These are phyloP conservation scores for Protobothrops mucrosquamatus DNA, from an alignment of 2,113 vertebrate genomes.

Conservation along the genomic window DNA sequence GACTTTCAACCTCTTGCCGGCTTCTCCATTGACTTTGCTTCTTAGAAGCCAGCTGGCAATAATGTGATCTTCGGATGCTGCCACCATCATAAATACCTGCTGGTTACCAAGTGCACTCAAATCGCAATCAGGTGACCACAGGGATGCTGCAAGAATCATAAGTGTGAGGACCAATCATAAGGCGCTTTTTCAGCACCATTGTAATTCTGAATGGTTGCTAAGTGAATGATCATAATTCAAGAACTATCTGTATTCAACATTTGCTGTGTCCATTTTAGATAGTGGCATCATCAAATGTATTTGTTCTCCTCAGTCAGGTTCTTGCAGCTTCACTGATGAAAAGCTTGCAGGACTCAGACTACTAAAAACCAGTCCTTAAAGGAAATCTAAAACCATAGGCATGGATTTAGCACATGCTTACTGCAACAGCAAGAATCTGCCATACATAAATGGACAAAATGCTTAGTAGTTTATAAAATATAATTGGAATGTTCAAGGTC, in stretches of 20 bases:
- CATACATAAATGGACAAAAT: background rate
- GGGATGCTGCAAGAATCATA: background rate
- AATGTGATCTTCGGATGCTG: background rate
- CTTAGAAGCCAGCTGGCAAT: background rate
- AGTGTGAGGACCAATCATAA: background rate
- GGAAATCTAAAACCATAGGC: background rate
- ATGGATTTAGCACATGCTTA: background rate
- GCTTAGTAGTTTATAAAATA: background rate
- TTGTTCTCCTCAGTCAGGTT: background rate
- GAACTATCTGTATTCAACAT: background rate
- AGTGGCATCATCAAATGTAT: background rate
- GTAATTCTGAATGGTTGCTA: background rate
- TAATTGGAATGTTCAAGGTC: background rate
- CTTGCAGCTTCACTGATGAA: background rate
- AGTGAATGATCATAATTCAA: background rate
- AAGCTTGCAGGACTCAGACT: conserved; percentile 1
- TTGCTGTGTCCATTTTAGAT: background rate
- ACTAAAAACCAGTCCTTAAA: rapidly evolving
- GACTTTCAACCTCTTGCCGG: background rate
- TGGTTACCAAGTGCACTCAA: background rate
- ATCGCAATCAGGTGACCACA: background rate
- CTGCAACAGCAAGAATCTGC: background rate
- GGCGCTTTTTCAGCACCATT: background rate
- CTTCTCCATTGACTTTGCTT: background rate
- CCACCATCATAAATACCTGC: background rate